phyloP scores from a whole-genome alignment of 64 coral and sea anemone genomes.

The Hydrozoanthus tunicans region DNA sequence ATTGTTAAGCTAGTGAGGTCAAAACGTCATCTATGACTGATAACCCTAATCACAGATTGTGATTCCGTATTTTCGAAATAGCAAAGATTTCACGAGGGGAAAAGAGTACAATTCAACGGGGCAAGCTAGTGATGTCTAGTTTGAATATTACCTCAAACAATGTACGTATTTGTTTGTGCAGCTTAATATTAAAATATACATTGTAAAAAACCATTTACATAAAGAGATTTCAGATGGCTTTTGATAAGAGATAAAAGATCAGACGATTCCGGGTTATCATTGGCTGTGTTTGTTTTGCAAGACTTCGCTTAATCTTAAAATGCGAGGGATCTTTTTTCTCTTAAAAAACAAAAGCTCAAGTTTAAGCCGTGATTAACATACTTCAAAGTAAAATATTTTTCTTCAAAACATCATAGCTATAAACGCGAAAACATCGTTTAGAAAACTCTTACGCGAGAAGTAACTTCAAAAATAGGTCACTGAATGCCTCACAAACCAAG shows the following conservation, averaged over 20 bases:
- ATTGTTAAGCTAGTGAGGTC: neutral
- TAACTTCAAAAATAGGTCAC: neutral
- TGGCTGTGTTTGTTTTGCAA: no score
- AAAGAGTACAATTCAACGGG: neutral
- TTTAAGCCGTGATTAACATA: no score
- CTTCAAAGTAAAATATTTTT: neutral
- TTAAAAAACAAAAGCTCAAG: neutral
- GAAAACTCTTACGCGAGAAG: no score
- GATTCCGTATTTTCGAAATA: neutral
- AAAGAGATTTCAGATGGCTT: neutral
- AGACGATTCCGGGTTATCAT: neutral
- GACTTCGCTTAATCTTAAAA: neutral
- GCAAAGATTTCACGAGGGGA: neutral
- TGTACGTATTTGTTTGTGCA: neutral
- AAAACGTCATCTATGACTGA: slow-evolving; percentile 37
- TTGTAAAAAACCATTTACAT: neutral
- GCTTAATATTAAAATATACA: neutral
- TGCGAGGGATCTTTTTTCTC: neutral
- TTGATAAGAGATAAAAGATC: slow-evolving; percentile 31
- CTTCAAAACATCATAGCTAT: neutral
- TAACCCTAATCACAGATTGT: neutral
- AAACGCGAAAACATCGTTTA: no score
- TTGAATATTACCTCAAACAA: neutral
- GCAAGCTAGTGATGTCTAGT: no score
- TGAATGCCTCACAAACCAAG: neutral